Base-by-base conservation (phyloP, 2,888 invertebrate species). In the Agrochola lychnidis region DNA sequence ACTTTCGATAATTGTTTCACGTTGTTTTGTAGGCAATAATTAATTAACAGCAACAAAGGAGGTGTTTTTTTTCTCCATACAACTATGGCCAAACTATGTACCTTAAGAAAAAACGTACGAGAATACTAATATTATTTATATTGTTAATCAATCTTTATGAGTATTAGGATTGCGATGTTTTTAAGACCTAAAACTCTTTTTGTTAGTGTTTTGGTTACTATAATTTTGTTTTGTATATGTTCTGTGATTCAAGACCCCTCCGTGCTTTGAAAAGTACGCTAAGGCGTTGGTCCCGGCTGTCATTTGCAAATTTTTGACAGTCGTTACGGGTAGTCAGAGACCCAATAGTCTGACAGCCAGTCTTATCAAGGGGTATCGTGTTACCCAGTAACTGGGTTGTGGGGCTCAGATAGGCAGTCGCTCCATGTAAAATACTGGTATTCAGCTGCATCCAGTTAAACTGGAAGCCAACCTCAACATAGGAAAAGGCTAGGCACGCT, bases 1-100 rank as follows among this genome's bases (percentile, higher is more conserved):
- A 73, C 81, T 89, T 91, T 85, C 82, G 73, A 83, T 81, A 84
- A 86, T 83, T 85, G 78, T 81, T 83, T 83, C 71, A 73, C 51
- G 73, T 81, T 83, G 76, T 76, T 79, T 56, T 48, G 62, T 78
- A 51, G 51, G 51, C 51, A 51, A 51, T 51, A 51, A 22, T 51
- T 22, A 51, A 51, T 22, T 22, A 22, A 51, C 51, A 22, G 9
- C 51, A 51, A 22, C 51, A 22, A 7, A 2, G n/a, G n/a, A n/a
- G n/a, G n/a, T n/a, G n/a, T n/a, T n/a, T n/a, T n/a, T n/a, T n/a
- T n/a, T n/a, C n/a, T n/a, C n/a, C n/a, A n/a, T n/a, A n/a, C n/a
- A n/a, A n/a, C n/a, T n/a, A n/a, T n/a, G n/a, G n/a, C n/a, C n/a
- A n/a, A n/a, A n/a, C n/a, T n/a, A n/a, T n/a, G n/a, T n/a, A n/a